Base-by-base conservation (phyloP, 2,797 vertebrate genomes). In the Staurois parvus region DNA sequence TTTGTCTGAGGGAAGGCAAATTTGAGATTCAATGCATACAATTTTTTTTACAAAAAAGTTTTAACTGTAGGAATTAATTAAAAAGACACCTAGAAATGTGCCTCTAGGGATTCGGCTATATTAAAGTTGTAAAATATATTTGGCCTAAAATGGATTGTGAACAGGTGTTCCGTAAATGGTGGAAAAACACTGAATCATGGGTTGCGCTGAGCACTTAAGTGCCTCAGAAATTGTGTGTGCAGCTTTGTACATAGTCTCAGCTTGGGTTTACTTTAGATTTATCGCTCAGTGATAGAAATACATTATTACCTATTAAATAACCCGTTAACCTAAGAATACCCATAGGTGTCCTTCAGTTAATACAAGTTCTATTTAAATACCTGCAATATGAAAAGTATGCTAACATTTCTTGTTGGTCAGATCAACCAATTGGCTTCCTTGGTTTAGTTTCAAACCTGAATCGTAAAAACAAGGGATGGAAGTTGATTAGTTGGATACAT, bases 111-210 rank as follows among this genome's bases (percentile, higher is more conserved):
- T 90, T 92, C 89, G 85, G 56, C 88, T 92, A 88, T 86, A 90
- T 92, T 92, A 88, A 91, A 90, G 87, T 45, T 77, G 79, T 89
- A 89, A 91, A 70, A 91, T 93, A 92, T 91, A 90, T 83, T 89
- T 88, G 82, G 88, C 86, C 88, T 81, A 80, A 92, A 92, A 94
- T 93, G 93, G 94, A 94, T 89, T 89, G 88, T 90, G 91, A 93
- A 80, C 93, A 95, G 93, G 92, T 94, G 94, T 89, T 91, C 91
- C 87, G 91, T 91, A 90, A 94, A 93, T 88, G 91, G 90, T 88
- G 87, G 84, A 81, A 89, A 85, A 88, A 86, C 21, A 64, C 45
- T 75, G 81, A 83, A 75, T 76, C 72, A 75, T 67, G 62, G 42
- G 28, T 76, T 76, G 79, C 62, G 62, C 67, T 83, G 59, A 75